Evolutionary conservation across 2,888 invertebrate species (phyloP).

Genomic region (Rapana venosa): DNA sequence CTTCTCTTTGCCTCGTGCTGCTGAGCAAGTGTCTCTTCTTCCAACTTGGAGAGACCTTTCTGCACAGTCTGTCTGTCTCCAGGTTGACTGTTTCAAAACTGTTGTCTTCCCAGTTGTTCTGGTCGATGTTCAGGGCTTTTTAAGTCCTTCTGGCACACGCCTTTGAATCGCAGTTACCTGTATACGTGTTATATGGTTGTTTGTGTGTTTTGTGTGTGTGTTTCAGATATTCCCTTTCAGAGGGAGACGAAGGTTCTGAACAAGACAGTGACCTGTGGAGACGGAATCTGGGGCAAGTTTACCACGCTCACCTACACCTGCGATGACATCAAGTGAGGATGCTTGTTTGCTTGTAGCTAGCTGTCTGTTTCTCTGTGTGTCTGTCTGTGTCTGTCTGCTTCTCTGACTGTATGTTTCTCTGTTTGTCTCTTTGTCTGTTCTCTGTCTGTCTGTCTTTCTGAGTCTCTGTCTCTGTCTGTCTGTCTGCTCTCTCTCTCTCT

Average conservation of each 20-base stretch:
- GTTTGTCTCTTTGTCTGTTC: not conserved
- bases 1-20: no score
- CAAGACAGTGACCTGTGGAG: slow-evolving; percentile 22
- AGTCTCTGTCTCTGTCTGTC: not conserved
- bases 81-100: no score
- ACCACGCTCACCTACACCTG: slow-evolving; percentile 34
- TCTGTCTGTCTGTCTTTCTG: not conserved
- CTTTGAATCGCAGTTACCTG: no score
- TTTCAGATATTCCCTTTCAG: slow-evolving; percentile 27
- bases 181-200: no score
- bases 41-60: no score
- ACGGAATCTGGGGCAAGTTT: slow-evolving; percentile 35
- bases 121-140: no score
- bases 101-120: no score
- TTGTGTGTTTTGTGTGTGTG: not conserved
- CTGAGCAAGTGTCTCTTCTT: no score
- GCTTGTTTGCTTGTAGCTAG: not conserved
- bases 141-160: no score
- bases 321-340: slow-evolving; percentile 38
- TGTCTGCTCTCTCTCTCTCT: not conserved
- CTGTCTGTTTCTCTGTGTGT: not conserved
- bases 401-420: not conserved
- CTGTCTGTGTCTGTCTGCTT: not conserved
- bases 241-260: slow-evolving; percentile 15
- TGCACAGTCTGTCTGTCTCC: no score